Evolutionary conservation across 1,140 invertebrate species (phyloP), one percentile per base, ranked within the genome.

Genomic region (Euwallacea similis): DNA sequence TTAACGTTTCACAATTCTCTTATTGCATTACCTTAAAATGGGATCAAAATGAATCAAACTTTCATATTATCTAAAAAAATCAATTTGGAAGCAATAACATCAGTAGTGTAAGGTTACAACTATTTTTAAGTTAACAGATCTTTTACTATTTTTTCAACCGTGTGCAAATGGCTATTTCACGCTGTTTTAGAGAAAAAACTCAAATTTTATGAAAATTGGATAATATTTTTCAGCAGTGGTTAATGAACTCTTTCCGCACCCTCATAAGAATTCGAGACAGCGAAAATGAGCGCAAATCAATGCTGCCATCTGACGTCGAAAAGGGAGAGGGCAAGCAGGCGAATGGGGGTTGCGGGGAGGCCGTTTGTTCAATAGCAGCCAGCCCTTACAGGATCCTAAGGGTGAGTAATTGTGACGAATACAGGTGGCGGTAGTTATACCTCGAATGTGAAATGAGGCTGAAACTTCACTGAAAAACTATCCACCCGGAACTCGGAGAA

Each of bases 321-420:
- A 73, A 77, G 43, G 72, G 62, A 53, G 33, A 66, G n/a, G 75
- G 74, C 2, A 83, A 78, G 71, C 74, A 70, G 67, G 80, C 68
- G 33, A 33, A 33, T 33, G 21, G 21, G 21, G 79, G 79, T 47
- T 74, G 80, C 72, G 74, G 83, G 71, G 63, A 72, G 33, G 47
- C 63, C 1, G 80, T 89, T 11, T 90, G 88, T 78, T 80, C 88
- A 0, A 84, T 90, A 76, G 83, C 83, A 56, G 86, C 89, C 72
- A 89, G 87, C 76, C 88, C 88, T 13, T 89, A 83, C 76, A 81
- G 88, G 62, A 89, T 90, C 76, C 80, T 89, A 56, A 84, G 88
- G 84, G 88, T 89, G 78, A 86, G 86, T 81, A 33, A 33, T 33
- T 33, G 21, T 4, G 21, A 4, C 21, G 21, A 33, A 33, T 4